Evolutionary conservation across 2,113 vertebrate genomes (phyloP), one percentile per base, ranked within the genome.

Genomic region (Protobothrops mucrosquamatus): DNA sequence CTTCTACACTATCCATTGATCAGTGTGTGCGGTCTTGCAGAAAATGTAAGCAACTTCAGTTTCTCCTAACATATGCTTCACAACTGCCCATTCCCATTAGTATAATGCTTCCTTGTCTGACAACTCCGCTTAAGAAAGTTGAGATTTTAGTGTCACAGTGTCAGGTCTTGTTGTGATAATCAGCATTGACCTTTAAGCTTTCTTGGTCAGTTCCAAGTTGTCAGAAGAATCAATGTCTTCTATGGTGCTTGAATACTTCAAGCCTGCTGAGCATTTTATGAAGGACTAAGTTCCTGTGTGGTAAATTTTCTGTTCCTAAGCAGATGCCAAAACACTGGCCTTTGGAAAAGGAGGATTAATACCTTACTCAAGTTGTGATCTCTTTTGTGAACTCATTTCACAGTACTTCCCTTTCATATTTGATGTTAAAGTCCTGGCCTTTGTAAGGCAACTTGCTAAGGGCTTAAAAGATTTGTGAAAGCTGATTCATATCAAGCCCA

Each of bases 31-130:
- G 7, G n/a, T 88, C 43, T 88, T 23, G 56, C 26, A 48, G 26
- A 43, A 92, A 87, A 46, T 88, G 14, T 23, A 88, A n/a, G 6
- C 23, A 48, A 26, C 81, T 59, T 86, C 86, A 69, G 48, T 90
- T 91, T 88, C 54, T 94, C 85, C 54, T 64, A 91, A 48, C 94
- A 86, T 89, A 85, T 74, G 61, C 85, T 48, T 46, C 39, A 11
- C 39, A 91, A 87, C 54, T 54, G 88, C 46, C 95, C 88, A 69
- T 51, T 24, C 3, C 26, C 24, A 64, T 48, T 81, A 57, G 0
- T 85, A 92, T 91, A 1, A 0, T 64, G 29, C 6, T 89, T 94
- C 94, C 87, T 85, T 93, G 93, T 92, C 92, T 95, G 87, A 93
- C 55, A 9, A 57, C 26, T 39, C 39, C 46, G 51, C 39, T 92